Conservation (phyloP, 2,113 vertebrate species). For the Motacilla alba region DNA sequence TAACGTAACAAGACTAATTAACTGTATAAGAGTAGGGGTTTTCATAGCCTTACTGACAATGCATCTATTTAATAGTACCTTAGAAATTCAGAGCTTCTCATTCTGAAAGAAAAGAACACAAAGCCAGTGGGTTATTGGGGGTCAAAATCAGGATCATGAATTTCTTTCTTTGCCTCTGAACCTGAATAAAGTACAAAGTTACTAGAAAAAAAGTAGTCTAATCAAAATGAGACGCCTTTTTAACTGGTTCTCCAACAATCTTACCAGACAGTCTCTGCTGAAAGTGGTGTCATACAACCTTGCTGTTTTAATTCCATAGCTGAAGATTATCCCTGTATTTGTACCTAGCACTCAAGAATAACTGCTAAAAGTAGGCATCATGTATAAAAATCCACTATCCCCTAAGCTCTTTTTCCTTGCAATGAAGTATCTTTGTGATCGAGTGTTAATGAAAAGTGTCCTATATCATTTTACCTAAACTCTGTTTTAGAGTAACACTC, state of each 20-base stretch:
- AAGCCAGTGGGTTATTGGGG: neutral
- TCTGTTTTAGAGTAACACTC: neutral
- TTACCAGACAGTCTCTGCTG: neutral
- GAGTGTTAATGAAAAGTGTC: neutral
- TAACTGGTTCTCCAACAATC: neutral
- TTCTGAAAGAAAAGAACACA: neutral
- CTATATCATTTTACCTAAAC: neutral
- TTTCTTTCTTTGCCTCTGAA: conserved; percentile 30
- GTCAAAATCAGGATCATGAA: neutral
- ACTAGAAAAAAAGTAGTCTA: neutral
- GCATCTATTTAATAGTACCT: conserved; percentile 5
- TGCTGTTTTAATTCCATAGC: neutral
- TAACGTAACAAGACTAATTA: conserved; percentile 60
- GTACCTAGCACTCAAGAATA: neutral
- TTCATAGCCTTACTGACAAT: neutral
- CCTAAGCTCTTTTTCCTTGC: neutral
- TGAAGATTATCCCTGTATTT: neutral
- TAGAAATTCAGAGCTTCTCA: neutral
- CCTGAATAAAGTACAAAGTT: conserved; percentile 10
- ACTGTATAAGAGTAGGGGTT: conserved; percentile 26
- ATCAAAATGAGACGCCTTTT: neutral
- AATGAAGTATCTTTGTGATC: neutral
- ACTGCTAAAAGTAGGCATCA: neutral
- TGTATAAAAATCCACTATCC: neutral
- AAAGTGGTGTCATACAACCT: neutral